Conservation (phyloP, 2,888 invertebrate genomes). For the Aleiodes alternator region DNA sequence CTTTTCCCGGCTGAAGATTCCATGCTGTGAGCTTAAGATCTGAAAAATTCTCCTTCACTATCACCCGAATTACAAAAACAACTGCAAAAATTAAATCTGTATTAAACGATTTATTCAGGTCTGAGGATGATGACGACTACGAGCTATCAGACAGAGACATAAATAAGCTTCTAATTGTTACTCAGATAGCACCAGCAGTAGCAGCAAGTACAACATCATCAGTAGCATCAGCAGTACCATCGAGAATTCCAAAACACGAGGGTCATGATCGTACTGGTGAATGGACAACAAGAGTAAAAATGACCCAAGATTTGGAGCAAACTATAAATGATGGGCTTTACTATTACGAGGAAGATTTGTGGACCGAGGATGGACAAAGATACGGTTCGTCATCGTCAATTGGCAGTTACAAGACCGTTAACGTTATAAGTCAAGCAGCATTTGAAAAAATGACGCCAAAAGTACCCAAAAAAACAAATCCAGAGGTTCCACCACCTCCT, state of each 20-base stretch:
- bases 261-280: slow-evolving; percentile 94
- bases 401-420: slow-evolving; percentile 88
- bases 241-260: slow-evolving; percentile 86
- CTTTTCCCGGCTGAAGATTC: slow-evolving; percentile 68
- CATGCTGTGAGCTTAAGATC: slow-evolving; percentile 55
- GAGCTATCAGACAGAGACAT: slow-evolving; percentile 96
- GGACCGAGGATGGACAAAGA: slow-evolving; percentile 81
- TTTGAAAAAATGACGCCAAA: slow-evolving; percentile 87
- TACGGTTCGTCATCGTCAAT: slow-evolving; percentile 76
- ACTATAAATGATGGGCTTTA: slow-evolving; percentile 97
- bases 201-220: no score
- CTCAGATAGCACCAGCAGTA: slow-evolving; percentile 81
- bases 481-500: slow-evolving; percentile 89
- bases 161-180: slow-evolving; percentile 95
- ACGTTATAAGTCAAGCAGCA: slow-evolving; percentile 90
- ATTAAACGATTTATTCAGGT: slow-evolving; percentile 76
- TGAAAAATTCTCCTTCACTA: slow-evolving; percentile 42
- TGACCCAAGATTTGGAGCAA: slow-evolving; percentile 95
- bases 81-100: not conserved
- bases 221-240: slow-evolving; percentile 62
- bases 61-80: not conserved
- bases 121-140: slow-evolving; percentile 87
- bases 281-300: slow-evolving; percentile 92
- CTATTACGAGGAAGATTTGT: slow-evolving; percentile 96
- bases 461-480: slow-evolving; percentile 82